Evolutionary conservation across 35 echinoderm and acorn worm genomes (phyloP).

Genomic region (Heliocidaris erythrogramma): DNA sequence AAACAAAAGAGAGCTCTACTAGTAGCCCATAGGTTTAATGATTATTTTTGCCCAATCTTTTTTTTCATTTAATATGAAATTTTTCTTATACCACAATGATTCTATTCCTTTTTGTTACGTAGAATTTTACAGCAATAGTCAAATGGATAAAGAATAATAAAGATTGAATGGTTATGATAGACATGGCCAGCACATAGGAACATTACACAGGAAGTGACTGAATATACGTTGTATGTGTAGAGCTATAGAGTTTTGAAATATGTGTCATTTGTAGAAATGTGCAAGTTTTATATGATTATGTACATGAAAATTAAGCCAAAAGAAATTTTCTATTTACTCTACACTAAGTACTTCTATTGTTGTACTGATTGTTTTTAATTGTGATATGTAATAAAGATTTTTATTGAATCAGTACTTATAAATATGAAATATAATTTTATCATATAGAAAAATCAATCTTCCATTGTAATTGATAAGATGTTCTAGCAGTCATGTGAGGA

Average conservation of each 20-base stretch:
- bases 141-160: no score
- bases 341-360: background rate
- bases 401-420: slow-evolving; percentile 13
- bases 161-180: background rate
- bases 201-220: background rate
- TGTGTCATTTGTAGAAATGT: slow-evolving; percentile 5
- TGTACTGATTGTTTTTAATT: slow-evolving; percentile 6
- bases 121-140: no score
- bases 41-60: no score
- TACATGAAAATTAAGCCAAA: background rate
- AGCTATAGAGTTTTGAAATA: background rate
- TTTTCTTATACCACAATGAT: no score
- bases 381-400: slow-evolving; percentile 1
- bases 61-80: no score
- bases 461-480: background rate
- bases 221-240: background rate
- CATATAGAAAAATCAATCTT: background rate
- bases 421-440: slow-evolving; percentile 7
- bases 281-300: background rate
- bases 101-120: no score
- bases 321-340: background rate
- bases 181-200: no score
- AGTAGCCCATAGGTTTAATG: no score
- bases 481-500: background rate
- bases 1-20: no score